phyloP scores from a whole-genome alignment of 2,888 invertebrate genomes.

The Glomeris marginata region DNA sequence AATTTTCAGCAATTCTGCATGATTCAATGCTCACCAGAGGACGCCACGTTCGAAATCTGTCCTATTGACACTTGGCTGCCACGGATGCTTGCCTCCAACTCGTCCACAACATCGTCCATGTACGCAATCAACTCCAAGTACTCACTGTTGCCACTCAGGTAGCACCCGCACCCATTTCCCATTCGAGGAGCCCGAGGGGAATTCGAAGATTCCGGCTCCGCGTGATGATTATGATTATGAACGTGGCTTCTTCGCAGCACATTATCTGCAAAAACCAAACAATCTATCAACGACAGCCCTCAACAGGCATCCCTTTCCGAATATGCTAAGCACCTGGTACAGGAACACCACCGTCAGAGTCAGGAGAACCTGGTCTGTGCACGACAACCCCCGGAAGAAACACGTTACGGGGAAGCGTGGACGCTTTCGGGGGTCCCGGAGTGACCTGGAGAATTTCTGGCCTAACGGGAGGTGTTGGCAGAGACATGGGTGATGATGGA shows the following conservation, averaged over 20 bases:
- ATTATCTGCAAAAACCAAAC: no score
- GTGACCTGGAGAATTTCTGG: conserved; percentile 13
- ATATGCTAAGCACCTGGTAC: conserved; percentile 17
- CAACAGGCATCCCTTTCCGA: no score
- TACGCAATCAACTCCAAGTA: conserved; percentile 28
- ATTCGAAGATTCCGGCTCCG: conserved; percentile 18
- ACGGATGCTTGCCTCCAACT: conserved; percentile 23
- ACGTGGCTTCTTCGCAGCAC: no score
- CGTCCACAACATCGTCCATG: conserved; percentile 46
- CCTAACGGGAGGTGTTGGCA: neutral
- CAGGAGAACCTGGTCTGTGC: conserved; percentile 16
- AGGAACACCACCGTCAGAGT: conserved; percentile 13
- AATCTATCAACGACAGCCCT: no score
- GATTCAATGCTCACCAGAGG: conserved; percentile 25
- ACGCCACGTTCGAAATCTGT: conserved; percentile 58
- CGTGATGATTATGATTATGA: no score
- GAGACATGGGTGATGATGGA: neutral
- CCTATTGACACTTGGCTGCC: conserved; percentile 62
- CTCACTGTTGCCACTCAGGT: conserved; percentile 21
- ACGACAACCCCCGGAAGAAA: conserved; percentile 30
- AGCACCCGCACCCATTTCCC: conserved; percentile 10
- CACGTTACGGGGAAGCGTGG: conserved; percentile 56
- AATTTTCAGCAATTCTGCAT: no score
- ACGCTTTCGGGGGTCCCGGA: conserved; percentile 33
- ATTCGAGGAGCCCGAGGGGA: neutral